Evolutionary conservation across 2,888 invertebrate species (phyloP), one percentile per base, ranked within the genome.

Genomic region (Eupelmus urozonus): DNA sequence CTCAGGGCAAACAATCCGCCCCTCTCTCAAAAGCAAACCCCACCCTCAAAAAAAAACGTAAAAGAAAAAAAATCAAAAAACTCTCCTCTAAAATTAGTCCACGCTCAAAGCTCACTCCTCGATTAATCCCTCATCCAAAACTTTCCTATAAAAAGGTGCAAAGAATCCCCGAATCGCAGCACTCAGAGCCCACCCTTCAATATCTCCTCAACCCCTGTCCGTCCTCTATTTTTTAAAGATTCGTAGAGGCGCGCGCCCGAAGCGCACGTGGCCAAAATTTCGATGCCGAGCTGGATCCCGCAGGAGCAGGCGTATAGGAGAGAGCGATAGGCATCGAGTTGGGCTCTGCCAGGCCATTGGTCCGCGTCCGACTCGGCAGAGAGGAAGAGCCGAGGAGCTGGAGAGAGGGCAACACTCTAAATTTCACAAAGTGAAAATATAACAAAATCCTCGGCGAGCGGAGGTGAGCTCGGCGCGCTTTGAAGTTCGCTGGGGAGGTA

Each of bases 261-360:
- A n/a, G n/a, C n/a, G n/a, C 74, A 77, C 62, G 71, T 63, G 75
- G 42, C 42, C n/a, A 51, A 77, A 80, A 80, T 80, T 80, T 75
- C 77, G 80, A 80, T 77, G 80, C 80, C 71, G 63, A 62, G 55
- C 74, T 74, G 75, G 80, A 79, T 79, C 71, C 76, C 76, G 51
- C 76, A 79, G 79, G 79, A 79, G 16, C 62, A 53, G 66, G 69
- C 76, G 27, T 34, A 34, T 5, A 57, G 40, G 42, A 67, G 18
- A 1, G 59, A 4, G n/a, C 51, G 53, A 80, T 71, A 75, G 80
- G 81, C 74, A 80, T 78, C 55, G 45, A 3, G 29, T n/a, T n/a
- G n/a, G n/a, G 29, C 53, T n/a, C 9, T 45, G 45, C 13, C 7
- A 45, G 45, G 45, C 45, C 13, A 45, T 45, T 45, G 45, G 45